phyloP scores from a whole-genome alignment of 2,113 vertebrate species.

The Tragelaphus imberbis region DNA sequence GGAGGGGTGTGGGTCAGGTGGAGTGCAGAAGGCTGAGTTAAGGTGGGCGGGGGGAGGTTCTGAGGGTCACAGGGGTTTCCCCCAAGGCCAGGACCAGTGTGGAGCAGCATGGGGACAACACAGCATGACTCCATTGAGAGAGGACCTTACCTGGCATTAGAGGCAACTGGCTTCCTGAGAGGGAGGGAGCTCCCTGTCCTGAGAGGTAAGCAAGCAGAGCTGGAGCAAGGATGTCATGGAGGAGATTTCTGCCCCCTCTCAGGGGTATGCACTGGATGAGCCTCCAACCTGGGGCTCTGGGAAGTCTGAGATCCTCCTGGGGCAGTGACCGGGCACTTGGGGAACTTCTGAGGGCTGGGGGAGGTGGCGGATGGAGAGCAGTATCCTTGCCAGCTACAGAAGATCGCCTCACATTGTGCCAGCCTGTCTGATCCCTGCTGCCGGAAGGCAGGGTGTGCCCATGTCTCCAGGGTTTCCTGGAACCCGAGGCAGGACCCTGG shows the following conservation, averaged over 20 bases:
- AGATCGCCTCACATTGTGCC: not conserved
- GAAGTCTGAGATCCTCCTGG: not conserved
- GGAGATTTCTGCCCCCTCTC: not conserved
- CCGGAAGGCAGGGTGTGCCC: not conserved
- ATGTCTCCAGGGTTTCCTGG: not conserved
- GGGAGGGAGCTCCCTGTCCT: not conserved
- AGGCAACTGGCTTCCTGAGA: not conserved
- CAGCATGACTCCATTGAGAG: fast-evolving
- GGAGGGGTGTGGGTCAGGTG: not conserved
- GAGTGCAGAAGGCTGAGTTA: not conserved
- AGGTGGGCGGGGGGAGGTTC: not conserved
- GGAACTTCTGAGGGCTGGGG: not conserved
- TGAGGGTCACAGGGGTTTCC: not conserved
- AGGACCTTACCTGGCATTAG: not conserved
- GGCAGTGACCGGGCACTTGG: not conserved
- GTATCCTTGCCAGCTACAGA: not conserved
- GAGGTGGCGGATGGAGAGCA: not conserved
- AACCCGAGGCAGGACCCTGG: not conserved
- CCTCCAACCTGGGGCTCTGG: not conserved
- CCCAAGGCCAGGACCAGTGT: fast-evolving
- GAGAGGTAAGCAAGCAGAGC: not conserved
- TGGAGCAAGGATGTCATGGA: not conserved
- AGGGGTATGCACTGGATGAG: not conserved
- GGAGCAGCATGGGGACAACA: too few species aligned
- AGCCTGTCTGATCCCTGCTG: not conserved